Conservation (phyloP, 2,113 vertebrate species). For the Dryoscopus gambensis region DNA sequence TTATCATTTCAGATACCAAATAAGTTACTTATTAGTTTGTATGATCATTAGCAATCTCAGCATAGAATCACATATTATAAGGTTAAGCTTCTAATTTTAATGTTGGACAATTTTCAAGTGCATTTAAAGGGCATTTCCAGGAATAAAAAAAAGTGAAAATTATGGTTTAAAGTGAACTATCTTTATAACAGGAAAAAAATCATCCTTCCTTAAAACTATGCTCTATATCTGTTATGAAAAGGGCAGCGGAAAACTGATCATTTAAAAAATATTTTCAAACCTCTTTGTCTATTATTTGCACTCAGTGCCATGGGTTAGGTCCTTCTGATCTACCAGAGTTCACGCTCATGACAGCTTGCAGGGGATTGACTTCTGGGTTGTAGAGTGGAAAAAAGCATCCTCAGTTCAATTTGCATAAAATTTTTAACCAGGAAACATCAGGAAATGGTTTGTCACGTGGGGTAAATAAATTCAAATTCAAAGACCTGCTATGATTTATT, state of each 20-base stretch:
- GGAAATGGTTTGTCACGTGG: not conserved
- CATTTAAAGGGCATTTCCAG: not conserved
- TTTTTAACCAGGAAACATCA: not conserved
- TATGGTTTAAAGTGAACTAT: not conserved
- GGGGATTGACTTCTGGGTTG: not conserved
- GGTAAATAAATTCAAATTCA: not conserved
- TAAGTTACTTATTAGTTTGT: not conserved
- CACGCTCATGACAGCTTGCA: not conserved
- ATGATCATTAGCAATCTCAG: not conserved
- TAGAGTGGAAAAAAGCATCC: not conserved
- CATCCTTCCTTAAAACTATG: not conserved
- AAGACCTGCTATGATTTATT: rapidly evolving
- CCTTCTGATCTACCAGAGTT: not conserved
- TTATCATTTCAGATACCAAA: not conserved
- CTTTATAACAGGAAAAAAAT: not conserved
- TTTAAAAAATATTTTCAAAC: not conserved
- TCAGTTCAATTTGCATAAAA: not conserved
- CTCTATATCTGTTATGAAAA: not conserved
- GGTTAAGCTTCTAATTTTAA: not conserved
- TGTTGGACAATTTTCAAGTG: not conserved
- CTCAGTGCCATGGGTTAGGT: not conserved
- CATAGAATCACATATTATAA: not conserved
- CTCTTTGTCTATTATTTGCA: not conserved
- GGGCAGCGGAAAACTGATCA: not conserved
- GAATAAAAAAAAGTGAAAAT: not conserved